Conservation (phyloP, 2,888 invertebrate genomes). For the Drosophila kambysellisi region DNA sequence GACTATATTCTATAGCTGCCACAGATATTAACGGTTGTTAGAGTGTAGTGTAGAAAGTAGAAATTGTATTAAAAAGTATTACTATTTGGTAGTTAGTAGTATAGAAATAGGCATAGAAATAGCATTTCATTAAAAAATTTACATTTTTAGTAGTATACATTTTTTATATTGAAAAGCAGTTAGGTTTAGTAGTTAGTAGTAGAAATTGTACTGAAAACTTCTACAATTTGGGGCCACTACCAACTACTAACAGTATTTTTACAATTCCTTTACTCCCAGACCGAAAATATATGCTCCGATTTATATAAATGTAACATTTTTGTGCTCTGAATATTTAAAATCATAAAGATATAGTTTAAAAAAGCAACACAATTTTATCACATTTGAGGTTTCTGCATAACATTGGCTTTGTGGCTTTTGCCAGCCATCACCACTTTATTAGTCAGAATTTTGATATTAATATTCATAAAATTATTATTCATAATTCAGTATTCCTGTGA, state of each 20-base stretch:
- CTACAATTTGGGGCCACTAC: no score
- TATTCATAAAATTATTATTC: background rate
- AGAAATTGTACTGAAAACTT: no score
- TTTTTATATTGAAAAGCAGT: no score
- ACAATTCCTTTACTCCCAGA: no score
- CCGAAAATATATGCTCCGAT: no score
- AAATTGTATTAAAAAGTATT: background rate
- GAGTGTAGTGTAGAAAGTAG: background rate
- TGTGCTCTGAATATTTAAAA: background rate
- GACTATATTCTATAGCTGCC: background rate
- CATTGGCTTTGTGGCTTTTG: background rate
- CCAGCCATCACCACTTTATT: background rate
- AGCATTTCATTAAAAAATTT: background rate
- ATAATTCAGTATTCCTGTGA: background rate
- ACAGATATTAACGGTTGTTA: no score
- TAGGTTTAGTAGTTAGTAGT: no score
- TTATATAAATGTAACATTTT: no score
- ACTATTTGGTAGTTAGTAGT: background rate
- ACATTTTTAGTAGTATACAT: no score
- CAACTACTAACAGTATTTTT: no score
- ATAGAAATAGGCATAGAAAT: background rate
- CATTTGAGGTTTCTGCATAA: background rate
- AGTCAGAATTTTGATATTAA: background rate
- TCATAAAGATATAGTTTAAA: background rate
- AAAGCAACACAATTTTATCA: background rate